Conservation (phyloP, 2,797 vertebrate genomes). For the Sebastes hopkinsi region DNA sequence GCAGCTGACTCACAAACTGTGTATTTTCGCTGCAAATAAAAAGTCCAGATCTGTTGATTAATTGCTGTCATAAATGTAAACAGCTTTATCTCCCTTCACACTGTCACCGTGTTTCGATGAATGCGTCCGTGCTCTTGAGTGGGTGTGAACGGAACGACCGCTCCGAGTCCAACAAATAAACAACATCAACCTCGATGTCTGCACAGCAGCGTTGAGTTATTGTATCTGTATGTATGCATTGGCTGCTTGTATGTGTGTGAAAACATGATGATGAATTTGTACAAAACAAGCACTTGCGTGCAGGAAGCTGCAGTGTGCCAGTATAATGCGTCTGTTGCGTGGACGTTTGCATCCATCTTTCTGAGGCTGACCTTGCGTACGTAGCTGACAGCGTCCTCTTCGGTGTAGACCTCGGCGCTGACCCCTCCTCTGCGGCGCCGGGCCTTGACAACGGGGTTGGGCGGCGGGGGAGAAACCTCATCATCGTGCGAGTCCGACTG, state of each 20-base stretch:
- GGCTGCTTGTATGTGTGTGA: neutral
- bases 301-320: too few species aligned
- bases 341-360: conserved; percentile 4
- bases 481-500: conserved; percentile 95
- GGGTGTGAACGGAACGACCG: neutral
- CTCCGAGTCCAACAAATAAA: neutral
- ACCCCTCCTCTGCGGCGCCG: conserved; percentile 92
- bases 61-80: neutral
- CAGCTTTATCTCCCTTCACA: neutral
- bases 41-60: conserved; percentile 3
- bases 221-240: neutral
- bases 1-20: conserved; percentile 21
- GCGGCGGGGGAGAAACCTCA: conserved; percentile 92
- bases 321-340: neutral
- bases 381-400: conserved; percentile 98
- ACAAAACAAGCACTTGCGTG: neutral
- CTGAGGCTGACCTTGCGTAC: conserved; percentile 90
- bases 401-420: conserved; percentile 97
- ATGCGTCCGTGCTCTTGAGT: neutral
- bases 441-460: conserved; percentile 93
- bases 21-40: conserved; percentile 2
- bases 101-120: neutral
- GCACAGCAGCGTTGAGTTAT: neutral
- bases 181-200: neutral
- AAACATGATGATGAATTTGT: neutral